These are phyloP conservation scores for Lysiphlebus fabarum DNA, from an alignment of 1,140 invertebrate genomes.

Conservation along the genomic window DNA sequence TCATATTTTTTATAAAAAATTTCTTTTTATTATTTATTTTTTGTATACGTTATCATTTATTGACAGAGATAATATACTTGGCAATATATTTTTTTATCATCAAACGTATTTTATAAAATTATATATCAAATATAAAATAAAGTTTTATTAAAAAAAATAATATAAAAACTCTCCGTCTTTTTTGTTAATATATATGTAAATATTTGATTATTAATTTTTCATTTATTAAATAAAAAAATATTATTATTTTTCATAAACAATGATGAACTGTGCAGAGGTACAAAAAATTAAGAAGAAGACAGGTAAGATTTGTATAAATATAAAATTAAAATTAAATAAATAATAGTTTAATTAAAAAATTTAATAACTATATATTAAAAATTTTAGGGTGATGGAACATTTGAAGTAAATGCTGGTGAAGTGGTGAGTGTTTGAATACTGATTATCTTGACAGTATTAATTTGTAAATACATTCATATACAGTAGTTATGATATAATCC, in stretches of 20 bases:
- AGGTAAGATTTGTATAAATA: slow-evolving; percentile 61
- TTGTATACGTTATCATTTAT: too few species aligned
- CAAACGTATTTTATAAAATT: too few species aligned
- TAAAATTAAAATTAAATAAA: slow-evolving; percentile 19
- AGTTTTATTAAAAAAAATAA: not conserved
- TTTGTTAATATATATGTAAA: not conserved
- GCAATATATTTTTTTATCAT: too few species aligned
- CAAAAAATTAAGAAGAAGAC: slow-evolving; percentile 84
- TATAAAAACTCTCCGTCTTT: not conserved
- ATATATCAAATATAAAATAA: not conserved
- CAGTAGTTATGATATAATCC: slow-evolving; percentile 13
- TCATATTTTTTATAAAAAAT: too few species aligned
- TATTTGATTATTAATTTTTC: not conserved
- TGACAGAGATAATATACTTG: too few species aligned
- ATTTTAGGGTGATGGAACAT: slow-evolving; percentile 76
- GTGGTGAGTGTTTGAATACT: slow-evolving; percentile 56
- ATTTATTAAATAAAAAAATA: not conserved
- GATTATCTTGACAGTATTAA: not conserved
- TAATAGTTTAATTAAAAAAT: slow-evolving; percentile 40
- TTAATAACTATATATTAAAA: slow-evolving; percentile 22
- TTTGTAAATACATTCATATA: not conserved
- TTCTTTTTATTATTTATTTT: too few species aligned
- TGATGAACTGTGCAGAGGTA: slow-evolving; percentile 68
- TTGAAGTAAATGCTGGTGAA: slow-evolving; percentile 69
- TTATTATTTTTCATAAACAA: slow-evolving; percentile 40